Evolutionary conservation across 1,140 invertebrate species (phyloP).

Genomic region (Agrilus planipennis): DNA sequence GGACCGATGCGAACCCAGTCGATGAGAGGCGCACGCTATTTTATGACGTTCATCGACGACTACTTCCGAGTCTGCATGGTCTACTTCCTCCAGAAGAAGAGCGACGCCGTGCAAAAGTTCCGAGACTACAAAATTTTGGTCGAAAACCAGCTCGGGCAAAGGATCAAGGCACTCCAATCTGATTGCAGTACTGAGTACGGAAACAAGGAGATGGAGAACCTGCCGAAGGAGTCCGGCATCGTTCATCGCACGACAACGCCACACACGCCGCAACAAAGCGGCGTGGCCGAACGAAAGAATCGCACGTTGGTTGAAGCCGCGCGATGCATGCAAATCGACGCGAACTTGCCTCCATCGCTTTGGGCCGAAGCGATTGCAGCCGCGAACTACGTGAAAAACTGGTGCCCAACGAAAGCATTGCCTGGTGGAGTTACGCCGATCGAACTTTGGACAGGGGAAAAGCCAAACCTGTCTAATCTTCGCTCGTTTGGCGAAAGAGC

Average conservation of each 20-base stretch:
- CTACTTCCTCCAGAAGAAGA: constrained; percentile 30
- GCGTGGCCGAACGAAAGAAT: constrained; percentile 31
- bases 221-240: constrained; percentile 20
- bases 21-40: constrained; percentile 13
- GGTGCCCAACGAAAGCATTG: constrained; percentile 7
- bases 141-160: constrained; percentile 21
- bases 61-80: constrained; percentile 26
- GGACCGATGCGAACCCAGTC: constrained; percentile 6
- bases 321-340: constrained; percentile 28
- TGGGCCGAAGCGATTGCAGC: constrained; percentile 35
- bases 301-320: constrained; percentile 30
- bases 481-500: not conserved
- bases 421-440: no score
- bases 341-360: constrained; percentile 21
- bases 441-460: no score
- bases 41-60: constrained; percentile 31
- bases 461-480: not conserved
- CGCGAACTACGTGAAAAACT: constrained; percentile 36
- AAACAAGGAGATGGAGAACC: constrained; percentile 18
- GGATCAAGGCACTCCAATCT: constrained; percentile 24
- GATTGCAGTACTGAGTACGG: constrained; percentile 24
- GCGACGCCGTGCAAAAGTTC: constrained; percentile 18
- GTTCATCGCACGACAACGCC: constrained; percentile 17
- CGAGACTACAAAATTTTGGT: constrained; percentile 22
- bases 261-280: constrained; percentile 34